Evolutionary conservation across 2,797 vertebrate species (phyloP), one percentile per base, ranked within the genome.

Genomic region (Taenioides sp.): DNA sequence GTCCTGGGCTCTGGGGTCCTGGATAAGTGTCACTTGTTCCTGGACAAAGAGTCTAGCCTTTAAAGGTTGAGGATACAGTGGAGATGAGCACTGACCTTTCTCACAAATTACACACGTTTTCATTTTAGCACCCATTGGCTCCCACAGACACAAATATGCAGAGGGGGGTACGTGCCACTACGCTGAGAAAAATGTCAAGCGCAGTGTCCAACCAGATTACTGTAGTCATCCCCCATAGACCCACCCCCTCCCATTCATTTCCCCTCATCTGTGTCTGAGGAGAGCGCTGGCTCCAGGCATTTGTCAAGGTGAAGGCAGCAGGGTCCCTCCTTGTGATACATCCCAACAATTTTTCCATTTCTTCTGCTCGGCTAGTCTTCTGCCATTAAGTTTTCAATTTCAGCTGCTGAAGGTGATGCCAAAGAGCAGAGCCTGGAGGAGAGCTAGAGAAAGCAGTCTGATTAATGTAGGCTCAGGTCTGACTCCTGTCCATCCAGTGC

Each of bases 11-110:
- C 69, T 71, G 52, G 74, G 55, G 58, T 28, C 79, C 73, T 72
- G 67, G 76, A 79, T 90, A 91, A 87, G 82, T 86, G 73, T 89
- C 90, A 92, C 77, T 91, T 89, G 91, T 82, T 80, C 10, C 70
- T 75, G 88, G 88, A 91, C 90, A 92, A 87, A 89, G 80, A 83
- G 82, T 79, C 70, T 85, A 92, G 91, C 90, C 92, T 93, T 94
- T 95, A 90, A 94, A 93, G 91, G 86, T 93, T 86, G 76, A 71
- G 75, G 82, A 85, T 87, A 79, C 86, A 91, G 92, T 81, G 84
- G 78, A 92, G 92, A 84, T 86, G 87, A 92, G 12, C 85, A 74
- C 72, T 95, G 91, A 94, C 90, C 88, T 94, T 95, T 91, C 82
- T 71, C 71, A 71, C 65, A 81, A 80, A 87, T 88, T 83, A 84